Percentiles rank a stretch among this genome's conserved stretches.
Conservation (phyloP, 2,797 vertebrate species). For the Miichthys miiuy region DNA sequence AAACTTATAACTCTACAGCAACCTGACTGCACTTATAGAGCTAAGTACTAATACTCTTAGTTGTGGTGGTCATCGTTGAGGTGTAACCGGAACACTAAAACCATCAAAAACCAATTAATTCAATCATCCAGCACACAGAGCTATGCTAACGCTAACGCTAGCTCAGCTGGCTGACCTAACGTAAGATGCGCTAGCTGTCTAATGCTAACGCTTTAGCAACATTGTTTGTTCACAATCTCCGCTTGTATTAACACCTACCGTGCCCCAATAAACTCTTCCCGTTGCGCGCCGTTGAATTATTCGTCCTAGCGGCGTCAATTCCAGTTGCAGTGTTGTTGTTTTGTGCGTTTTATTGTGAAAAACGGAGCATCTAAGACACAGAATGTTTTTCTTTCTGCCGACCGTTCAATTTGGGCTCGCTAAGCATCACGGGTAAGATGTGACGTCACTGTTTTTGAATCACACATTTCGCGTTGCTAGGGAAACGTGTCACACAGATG, state of each 20-base stretch:
- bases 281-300: neutral
- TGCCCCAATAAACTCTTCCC: slow-evolving; percentile 17
- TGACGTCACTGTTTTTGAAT: slow-evolving; percentile 82
- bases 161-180: slow-evolving; percentile 32
- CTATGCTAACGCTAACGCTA: slow-evolving; percentile 61
- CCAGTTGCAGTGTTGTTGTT: slow-evolving; percentile 5
- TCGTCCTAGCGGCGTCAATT: neutral
- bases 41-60: no score
- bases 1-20: neutral
- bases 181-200: slow-evolving; percentile 51
- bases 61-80: neutral
- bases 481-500: slow-evolving; percentile 65
- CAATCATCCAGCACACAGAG: neutral
- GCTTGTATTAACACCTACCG: slow-evolving; percentile 51
- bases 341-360: slow-evolving; percentile 31
- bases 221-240: slow-evolving; percentile 66
- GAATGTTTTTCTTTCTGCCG: slow-evolving; percentile 68
- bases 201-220: slow-evolving; percentile 70
- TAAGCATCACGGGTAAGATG: slow-evolving; percentile 77
- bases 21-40: rapidly evolving
- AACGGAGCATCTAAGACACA: slow-evolving; percentile 38
- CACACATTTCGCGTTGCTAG: slow-evolving; percentile 74
- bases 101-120: neutral
- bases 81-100: neutral
- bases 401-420: slow-evolving; percentile 71